Evolutionary conservation across 2,113 vertebrate species (phyloP).

Genomic region (Pituophis catenifer): DNA sequence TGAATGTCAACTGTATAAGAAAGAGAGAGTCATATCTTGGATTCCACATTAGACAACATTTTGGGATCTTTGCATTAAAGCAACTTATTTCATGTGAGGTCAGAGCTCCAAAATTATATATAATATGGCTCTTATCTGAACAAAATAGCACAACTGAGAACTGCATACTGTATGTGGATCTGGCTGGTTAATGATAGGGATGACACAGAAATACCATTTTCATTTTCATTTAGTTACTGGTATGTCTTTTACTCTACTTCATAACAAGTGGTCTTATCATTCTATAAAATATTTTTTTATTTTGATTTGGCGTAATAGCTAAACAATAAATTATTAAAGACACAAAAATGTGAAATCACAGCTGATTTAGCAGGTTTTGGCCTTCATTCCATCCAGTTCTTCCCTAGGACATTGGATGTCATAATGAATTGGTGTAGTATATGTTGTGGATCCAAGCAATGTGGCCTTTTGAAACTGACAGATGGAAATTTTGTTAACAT

Average conservation of each 20-base stretch:
- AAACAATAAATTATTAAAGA: not conserved
- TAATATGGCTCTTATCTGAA: not conserved
- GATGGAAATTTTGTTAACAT: not conserved
- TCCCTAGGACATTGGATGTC: not conserved
- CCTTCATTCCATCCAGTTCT: not conserved
- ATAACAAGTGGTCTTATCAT: not conserved
- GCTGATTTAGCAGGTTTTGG: not conserved
- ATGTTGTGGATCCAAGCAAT: not conserved
- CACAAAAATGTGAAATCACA: not conserved
- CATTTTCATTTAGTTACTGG: not conserved
- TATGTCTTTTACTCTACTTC: not conserved
- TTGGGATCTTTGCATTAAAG: not conserved
- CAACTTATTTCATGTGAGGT: not conserved
- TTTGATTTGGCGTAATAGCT: not conserved
- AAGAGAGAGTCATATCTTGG: not conserved
- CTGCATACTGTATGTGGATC: not conserved
- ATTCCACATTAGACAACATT: not conserved
- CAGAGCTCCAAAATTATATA: not conserved
- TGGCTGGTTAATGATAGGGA: not conserved
- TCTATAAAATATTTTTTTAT: not conserved
- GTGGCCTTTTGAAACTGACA: not conserved
- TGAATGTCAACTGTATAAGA: not conserved
- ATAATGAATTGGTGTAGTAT: not conserved
- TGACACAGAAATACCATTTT: not conserved
- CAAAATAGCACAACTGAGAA: not conserved